Evolutionary conservation across 1,140 invertebrate species (phyloP).

Genomic region (Tetramorium simillimum): DNA sequence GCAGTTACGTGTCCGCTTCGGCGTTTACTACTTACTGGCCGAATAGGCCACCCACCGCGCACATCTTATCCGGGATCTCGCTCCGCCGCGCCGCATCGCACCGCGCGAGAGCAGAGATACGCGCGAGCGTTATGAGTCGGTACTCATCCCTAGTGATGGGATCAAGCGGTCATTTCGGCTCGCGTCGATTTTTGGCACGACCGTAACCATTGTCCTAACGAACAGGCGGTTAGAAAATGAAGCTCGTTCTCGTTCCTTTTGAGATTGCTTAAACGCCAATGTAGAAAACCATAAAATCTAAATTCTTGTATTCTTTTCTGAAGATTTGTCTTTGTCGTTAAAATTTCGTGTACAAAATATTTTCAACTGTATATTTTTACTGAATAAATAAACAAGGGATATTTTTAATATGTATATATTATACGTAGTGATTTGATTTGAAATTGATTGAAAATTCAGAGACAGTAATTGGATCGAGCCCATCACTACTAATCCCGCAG

Average conservation of each 20-base stretch:
- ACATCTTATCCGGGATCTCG: constrained; percentile 82
- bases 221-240: background rate
- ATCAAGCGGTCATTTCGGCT: constrained; percentile 53
- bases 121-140: constrained; percentile 78
- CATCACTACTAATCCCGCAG: constrained; percentile 60
- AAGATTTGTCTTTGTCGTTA: background rate
- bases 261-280: background rate
- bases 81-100: constrained; percentile 36
- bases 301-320: background rate
- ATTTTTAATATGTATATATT: background rate
- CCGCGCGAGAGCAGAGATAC: constrained; percentile 69
- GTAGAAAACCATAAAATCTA: background rate
- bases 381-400: background rate
- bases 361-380: background rate
- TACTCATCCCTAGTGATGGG: constrained; percentile 74
- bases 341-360: background rate
- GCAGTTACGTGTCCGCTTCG: constrained; percentile 73
- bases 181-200: background rate
- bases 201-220: background rate
- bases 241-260: background rate
- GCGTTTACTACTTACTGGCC: constrained; percentile 75
- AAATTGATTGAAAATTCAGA: constrained; percentile 28
- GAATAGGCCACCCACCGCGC: constrained; percentile 82
- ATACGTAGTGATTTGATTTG: background rate
- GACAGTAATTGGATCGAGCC: constrained; percentile 52